Conservation (phyloP, 2,797 vertebrate genomes). For the Loriculus beryllinus region DNA sequence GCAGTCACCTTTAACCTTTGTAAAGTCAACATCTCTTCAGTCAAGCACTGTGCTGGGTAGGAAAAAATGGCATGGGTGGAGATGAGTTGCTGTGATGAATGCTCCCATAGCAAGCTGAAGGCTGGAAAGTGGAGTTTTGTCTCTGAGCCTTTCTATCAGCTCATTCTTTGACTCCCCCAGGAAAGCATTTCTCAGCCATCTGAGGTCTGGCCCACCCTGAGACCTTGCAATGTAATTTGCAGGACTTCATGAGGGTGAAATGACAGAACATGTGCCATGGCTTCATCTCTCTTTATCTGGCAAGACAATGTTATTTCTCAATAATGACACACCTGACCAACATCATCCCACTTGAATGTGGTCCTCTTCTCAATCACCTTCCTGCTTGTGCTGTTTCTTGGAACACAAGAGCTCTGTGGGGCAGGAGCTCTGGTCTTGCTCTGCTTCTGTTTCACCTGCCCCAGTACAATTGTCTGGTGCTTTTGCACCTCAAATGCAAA, state of each 20-base stretch:
- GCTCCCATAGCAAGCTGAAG: background rate
- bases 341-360: background rate
- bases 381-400: accelerated
- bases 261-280: background rate
- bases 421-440: background rate
- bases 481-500: background rate
- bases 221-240: background rate
- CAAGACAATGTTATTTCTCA: background rate
- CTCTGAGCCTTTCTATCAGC: background rate
- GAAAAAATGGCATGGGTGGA: background rate
- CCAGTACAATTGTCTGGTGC: background rate
- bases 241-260: background rate
- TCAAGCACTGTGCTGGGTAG: background rate
- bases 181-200: background rate
- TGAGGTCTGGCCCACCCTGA: background rate
- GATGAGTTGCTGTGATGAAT: background rate
- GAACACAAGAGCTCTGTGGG: background rate
- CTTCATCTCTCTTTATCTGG: background rate
- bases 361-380: background rate
- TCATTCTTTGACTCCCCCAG: background rate
- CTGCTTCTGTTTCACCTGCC: background rate
- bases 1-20: slow-evolving; percentile 70
- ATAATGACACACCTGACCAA: background rate
- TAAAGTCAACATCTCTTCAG: slow-evolving; percentile 47
- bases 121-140: background rate